phyloP scores from a whole-genome alignment of 2,888 invertebrate species.

The Oscheius sp. region DNA sequence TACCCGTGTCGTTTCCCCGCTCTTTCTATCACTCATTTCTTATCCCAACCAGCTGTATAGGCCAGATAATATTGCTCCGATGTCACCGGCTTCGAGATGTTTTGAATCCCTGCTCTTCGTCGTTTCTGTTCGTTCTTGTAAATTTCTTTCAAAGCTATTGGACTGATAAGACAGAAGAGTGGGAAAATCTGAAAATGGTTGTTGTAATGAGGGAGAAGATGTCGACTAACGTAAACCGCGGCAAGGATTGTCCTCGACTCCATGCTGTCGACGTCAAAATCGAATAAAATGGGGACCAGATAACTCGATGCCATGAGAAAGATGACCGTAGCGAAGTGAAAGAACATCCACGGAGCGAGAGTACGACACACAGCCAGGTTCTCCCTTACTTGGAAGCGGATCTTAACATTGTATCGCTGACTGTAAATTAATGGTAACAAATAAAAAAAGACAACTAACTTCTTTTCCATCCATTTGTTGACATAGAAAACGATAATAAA shows the following conservation, averaged over 20 bases:
- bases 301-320: conserved; percentile 15
- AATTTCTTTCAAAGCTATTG: conserved; percentile 17
- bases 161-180: conserved; percentile 12
- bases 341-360: conserved; percentile 20
- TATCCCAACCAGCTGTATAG: conserved; percentile 27
- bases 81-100: conserved; percentile 14
- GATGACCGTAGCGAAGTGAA: conserved; percentile 8
- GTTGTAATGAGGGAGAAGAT: not conserved
- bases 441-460: no score
- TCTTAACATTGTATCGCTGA: conserved; percentile 18
- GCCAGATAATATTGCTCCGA: conserved; percentile 17
- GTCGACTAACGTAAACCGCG: not conserved
- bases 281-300: not conserved
- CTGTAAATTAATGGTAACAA: not conserved
- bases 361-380: conserved; percentile 23
- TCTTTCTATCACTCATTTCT: not conserved
- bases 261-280: conserved; percentile 16
- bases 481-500: conserved; percentile 14
- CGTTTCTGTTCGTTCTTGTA: conserved; percentile 7
- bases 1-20: not conserved
- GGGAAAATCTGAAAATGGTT: conserved; percentile 29
- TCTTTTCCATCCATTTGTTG: conserved; percentile 31
- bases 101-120: conserved; percentile 13
- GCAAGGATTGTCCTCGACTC: conserved; percentile 14
- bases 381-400: conserved; percentile 18